Percentiles rank a stretch among this genome's conserved stretches.
These are phyloP conservation scores for Pelodiscus sinensis DNA, from an alignment of 2,113 vertebrate genomes.

Conservation along the genomic window DNA sequence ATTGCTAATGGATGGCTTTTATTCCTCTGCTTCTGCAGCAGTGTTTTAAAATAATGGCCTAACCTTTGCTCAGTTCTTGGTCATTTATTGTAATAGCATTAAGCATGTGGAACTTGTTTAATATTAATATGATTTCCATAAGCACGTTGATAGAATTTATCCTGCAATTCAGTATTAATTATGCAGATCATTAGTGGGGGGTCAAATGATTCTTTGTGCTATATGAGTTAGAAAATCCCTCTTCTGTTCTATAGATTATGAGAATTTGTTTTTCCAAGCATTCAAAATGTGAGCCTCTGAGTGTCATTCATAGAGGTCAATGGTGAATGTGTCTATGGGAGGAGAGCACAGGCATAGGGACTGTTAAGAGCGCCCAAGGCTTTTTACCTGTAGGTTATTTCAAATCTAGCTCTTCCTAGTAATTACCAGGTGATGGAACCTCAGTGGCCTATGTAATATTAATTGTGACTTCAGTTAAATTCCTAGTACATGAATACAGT, in stretches of 20 bases:
- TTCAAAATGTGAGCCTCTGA: neutral
- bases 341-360: neutral
- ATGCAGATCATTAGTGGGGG: neutral
- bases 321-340: neutral
- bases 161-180: constrained; percentile 25
- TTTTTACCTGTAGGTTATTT: neutral
- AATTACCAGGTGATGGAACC: neutral
- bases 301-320: neutral
- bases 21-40: neutral
- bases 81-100: neutral
- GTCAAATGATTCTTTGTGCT: constrained; percentile 12
- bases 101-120: neutral
- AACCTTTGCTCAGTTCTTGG: neutral
- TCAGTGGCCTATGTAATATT: neutral
- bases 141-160: constrained; percentile 6
- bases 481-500: neutral
- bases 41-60: constrained; percentile 18
- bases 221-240: neutral
- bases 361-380: neutral
- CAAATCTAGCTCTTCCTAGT: neutral
- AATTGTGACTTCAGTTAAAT: neutral
- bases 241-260: neutral
- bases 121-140: constrained; percentile 5
- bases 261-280: neutral
- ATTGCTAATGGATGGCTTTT: neutral